Evolutionary conservation across 2,113 vertebrate genomes (phyloP).

Genomic region (Penelope pileata): DNA sequence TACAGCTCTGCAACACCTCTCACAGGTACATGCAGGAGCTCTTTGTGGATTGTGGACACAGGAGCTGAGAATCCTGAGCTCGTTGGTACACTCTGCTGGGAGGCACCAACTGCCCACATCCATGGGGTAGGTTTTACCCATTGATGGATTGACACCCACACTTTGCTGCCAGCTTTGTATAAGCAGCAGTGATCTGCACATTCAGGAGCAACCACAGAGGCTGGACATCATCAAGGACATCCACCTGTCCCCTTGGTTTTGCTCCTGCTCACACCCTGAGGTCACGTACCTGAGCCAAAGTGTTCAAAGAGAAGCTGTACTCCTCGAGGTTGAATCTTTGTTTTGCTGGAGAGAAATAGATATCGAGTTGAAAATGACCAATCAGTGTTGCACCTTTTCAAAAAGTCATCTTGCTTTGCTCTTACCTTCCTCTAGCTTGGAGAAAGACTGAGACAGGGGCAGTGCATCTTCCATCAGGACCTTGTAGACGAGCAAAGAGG

Average conservation of each 20-base stretch:
- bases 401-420: background rate
- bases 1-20: background rate
- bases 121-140: background rate
- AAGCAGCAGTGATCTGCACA: background rate
- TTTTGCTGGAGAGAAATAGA: conserved; percentile 64
- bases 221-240: background rate
- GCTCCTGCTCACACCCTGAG: background rate
- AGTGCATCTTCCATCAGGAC: conserved; percentile 87
- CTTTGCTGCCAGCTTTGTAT: background rate
- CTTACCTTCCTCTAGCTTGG: conserved; percentile 87
- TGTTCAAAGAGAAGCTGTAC: conserved; percentile 80
- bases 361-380: background rate
- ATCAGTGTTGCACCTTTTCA: background rate
- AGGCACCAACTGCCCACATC: background rate
- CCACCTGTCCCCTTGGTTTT: background rate
- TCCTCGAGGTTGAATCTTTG: conserved; percentile 71
- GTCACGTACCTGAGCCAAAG: conserved; percentile 74
- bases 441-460: conserved; percentile 87
- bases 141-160: background rate
- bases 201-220: background rate
- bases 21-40: background rate
- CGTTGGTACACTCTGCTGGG: background rate
- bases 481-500: conserved; percentile 84
- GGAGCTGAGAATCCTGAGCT: background rate
- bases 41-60: background rate